Evolutionary conservation across 2,888 invertebrate species (phyloP).

Genomic region (Timandra comae): DNA sequence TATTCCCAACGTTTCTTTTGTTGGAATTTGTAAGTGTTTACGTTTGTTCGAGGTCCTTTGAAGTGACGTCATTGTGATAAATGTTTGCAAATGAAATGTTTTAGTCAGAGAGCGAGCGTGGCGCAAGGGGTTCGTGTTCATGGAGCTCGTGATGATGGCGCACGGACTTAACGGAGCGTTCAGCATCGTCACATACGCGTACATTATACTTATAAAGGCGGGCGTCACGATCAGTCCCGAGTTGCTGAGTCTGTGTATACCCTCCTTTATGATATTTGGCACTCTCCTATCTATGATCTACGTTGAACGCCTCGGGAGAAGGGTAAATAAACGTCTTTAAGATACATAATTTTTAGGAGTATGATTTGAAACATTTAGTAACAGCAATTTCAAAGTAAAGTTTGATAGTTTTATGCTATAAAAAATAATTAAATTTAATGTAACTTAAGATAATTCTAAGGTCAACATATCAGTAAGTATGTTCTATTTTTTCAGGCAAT

Average conservation of each 20-base stretch:
- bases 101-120: slow-evolving; percentile 37
- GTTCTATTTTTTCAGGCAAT: slow-evolving; percentile 34
- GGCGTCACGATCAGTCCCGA: slow-evolving; percentile 31
- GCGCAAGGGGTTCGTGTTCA: slow-evolving; percentile 32
- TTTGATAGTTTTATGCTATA: too few species aligned
- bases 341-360: too few species aligned
- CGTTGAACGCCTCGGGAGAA: slow-evolving; percentile 32
- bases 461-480: too few species aligned
- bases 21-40: slow-evolving; percentile 40
- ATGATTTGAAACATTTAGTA: too few species aligned
- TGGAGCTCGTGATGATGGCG: slow-evolving; percentile 20
- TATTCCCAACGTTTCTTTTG: slow-evolving; percentile 37
- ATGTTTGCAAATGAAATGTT: slow-evolving; percentile 14
- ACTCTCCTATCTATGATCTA: slow-evolving; percentile 26
- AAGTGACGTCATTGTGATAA: neutral
- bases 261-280: slow-evolving; percentile 33
- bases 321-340: too few species aligned
- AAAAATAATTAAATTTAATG: too few species aligned
- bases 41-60: too few species aligned
- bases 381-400: too few species aligned
- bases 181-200: slow-evolving; percentile 34
- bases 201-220: slow-evolving; percentile 27
- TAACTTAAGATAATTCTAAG: too few species aligned
- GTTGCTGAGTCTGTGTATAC: slow-evolving; percentile 35
- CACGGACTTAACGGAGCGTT: slow-evolving; percentile 34